These are phyloP conservation scores for Pelusios castaneus DNA, from an alignment of 2,113 vertebrate genomes.

Conservation along the genomic window DNA sequence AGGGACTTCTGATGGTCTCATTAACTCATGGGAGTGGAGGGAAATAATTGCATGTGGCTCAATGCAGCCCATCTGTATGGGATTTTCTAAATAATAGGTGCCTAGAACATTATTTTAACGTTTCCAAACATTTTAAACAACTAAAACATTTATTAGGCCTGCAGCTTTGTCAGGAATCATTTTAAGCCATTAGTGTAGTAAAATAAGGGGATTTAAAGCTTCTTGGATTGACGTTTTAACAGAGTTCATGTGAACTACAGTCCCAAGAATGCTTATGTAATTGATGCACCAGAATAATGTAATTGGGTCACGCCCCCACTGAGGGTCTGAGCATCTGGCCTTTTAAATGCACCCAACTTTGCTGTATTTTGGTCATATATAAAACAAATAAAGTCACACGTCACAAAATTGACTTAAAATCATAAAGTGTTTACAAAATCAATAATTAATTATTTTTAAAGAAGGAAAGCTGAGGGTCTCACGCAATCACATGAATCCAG, in stretches of 20 bases:
- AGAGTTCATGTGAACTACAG: constrained; percentile 58
- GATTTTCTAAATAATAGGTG: constrained; percentile 70
- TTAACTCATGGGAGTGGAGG: constrained; percentile 50
- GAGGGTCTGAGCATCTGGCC: background rate
- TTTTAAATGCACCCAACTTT: constrained; percentile 54
- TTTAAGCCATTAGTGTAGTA: constrained; percentile 50
- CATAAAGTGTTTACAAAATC: constrained; percentile 14
- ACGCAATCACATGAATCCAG: background rate
- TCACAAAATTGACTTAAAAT: constrained; percentile 21
- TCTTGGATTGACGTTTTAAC: constrained; percentile 63
- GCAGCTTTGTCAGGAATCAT: constrained; percentile 56
- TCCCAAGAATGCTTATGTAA: constrained; percentile 41
- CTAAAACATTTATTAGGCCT: constrained; percentile 54
- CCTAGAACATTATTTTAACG: constrained; percentile 66
- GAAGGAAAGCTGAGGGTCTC: background rate
- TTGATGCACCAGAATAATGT: constrained; percentile 61
- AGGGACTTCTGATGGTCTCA: constrained; percentile 63
- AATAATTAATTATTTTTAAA: background rate
- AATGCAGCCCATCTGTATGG: constrained; percentile 71
- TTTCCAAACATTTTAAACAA: constrained; percentile 49
- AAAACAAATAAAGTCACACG: constrained; percentile 6
- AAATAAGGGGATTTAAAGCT: constrained; percentile 53
- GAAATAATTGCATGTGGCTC: constrained; percentile 64
- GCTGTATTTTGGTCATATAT: constrained; percentile 57
- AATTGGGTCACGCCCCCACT: constrained; percentile 31